Evolutionary conservation across 2,888 invertebrate species (phyloP).

Genomic region (Sinotaia quadrata): DNA sequence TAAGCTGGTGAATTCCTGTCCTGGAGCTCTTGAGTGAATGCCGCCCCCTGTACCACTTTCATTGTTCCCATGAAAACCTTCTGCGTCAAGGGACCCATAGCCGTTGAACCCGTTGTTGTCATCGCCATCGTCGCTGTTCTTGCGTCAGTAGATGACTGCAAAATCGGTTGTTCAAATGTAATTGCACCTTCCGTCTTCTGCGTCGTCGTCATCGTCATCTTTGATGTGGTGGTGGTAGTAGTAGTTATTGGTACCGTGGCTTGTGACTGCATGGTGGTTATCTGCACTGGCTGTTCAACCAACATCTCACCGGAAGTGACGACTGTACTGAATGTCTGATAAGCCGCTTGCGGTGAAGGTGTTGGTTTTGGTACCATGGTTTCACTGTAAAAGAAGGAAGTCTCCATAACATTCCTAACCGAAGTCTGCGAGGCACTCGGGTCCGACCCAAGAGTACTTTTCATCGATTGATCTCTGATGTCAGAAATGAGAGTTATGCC

Average conservation of each 20-base stretch:
- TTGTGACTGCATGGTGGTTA: neutral
- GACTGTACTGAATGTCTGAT: no score
- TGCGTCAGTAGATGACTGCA: neutral
- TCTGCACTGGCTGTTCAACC: neutral
- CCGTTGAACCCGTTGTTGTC: neutral
- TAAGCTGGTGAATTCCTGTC: constrained; percentile 28
- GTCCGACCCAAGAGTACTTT: no score
- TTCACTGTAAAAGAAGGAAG: no score
- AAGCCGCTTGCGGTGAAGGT: no score
- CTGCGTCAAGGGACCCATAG: neutral
- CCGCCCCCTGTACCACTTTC: constrained; percentile 1
- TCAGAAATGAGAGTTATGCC: no score
- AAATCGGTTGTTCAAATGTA: neutral
- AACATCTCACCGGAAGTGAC: neutral
- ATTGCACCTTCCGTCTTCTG: neutral
- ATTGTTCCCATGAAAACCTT: constrained; percentile 6
- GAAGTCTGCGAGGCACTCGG: no score
- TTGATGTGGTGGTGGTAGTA: neutral
- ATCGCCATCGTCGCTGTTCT: neutral
- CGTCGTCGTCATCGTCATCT: neutral
- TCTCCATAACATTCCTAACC: no score
- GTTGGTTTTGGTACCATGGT: no score
- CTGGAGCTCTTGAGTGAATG: neutral
- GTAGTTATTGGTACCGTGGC: constrained; percentile 6
- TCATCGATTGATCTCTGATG: no score